Base-by-base conservation (phyloP, 2,888 invertebrate genomes). In the Danaus chrysippus region DNA sequence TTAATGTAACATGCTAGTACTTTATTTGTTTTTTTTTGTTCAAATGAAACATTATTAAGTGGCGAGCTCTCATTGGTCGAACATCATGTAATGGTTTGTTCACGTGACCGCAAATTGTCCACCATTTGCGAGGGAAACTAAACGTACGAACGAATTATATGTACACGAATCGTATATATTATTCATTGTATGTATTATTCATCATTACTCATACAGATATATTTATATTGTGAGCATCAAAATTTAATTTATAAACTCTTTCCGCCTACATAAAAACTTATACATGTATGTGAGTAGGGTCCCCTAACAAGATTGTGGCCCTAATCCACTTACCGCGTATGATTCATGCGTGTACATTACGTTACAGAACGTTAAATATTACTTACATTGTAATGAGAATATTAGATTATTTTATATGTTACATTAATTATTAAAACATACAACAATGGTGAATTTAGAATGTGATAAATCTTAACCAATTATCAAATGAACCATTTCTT, bases 61-160 rank as follows among this genome's bases (percentile, higher is more conserved):
- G 76, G 70, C 72, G 82, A 76, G 76, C 78, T 82, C 80, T 78
- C 76, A 90, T 91, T 91, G 91, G 91, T 71, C 77, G 79, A 67
- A 71, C 66, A 70, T 66, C 73, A 70, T 70, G 77, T 91, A 91
- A 91, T 90, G 89, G 86, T 83, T 73, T 83, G 73, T 79, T 91
- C 82, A 85, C 89, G 91, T 90, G 91, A 91, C 90, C 87, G 79
- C 88, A 87, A 87, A 87, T 86, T 85, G 82, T 82, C 77, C 75
- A 58, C 59, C 11, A 58, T 63, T 64, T 64, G 59, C 57, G 52
- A 54, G 59, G 61, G 53, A 1, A 12, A 46, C 23, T 43, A n/a
- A 17, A 49, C 46, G 11, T 17, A 49, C 49, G 3, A 49, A 49
- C 49, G 17, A 49, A 49, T 49, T 49, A 49, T 15, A 49, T 15